Percentiles rank a stretch among this genome's conserved stretches.
These are phyloP conservation scores for Nomada fabriciana DNA, from an alignment of 2,888 invertebrate genomes.

Conservation along the genomic window DNA sequence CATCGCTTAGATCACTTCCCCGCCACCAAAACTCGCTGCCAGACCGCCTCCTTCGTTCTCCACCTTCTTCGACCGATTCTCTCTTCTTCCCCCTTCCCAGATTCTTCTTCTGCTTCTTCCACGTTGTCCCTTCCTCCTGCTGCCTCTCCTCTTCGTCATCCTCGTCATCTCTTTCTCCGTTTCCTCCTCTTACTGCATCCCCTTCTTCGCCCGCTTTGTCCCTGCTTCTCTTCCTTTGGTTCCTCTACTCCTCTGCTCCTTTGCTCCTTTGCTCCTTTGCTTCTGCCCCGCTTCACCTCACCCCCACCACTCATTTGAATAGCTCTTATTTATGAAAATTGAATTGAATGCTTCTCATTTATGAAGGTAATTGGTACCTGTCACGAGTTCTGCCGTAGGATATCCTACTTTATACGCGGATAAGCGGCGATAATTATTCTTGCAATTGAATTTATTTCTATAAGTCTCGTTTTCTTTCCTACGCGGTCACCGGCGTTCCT, in stretches of 20 bases:
- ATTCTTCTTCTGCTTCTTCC: conserved; percentile 59
- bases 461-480: conserved; percentile 68
- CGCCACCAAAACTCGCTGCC: conserved; percentile 78
- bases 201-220: conserved; percentile 8
- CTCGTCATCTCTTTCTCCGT: conserved; percentile 47
- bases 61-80: conserved; percentile 62
- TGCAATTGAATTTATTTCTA: conserved; percentile 79
- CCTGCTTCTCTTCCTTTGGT: conserved; percentile 28
- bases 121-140: conserved; percentile 52
- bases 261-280: conserved; percentile 18
- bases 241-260: conserved; percentile 10
- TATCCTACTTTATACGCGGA: conserved; percentile 79
- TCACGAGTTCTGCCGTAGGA: conserved; percentile 76
- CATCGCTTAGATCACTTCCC: conserved; percentile 83
- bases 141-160: conserved; percentile 53
- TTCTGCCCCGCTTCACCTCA: conserved; percentile 61
- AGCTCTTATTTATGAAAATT: conserved; percentile 82
- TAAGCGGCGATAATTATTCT: conserved; percentile 80
- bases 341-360: conserved; percentile 82
- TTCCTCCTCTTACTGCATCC: conserved; percentile 22
- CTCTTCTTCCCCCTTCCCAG: conserved; percentile 49
- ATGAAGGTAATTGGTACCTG: conserved; percentile 81
- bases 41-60: conserved; percentile 67
- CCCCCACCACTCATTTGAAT: conserved; percentile 77
- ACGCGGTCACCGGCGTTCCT: conserved; percentile 53